Base-by-base conservation (phyloP, 1,140 invertebrate species). In the Psix sp. region DNA sequence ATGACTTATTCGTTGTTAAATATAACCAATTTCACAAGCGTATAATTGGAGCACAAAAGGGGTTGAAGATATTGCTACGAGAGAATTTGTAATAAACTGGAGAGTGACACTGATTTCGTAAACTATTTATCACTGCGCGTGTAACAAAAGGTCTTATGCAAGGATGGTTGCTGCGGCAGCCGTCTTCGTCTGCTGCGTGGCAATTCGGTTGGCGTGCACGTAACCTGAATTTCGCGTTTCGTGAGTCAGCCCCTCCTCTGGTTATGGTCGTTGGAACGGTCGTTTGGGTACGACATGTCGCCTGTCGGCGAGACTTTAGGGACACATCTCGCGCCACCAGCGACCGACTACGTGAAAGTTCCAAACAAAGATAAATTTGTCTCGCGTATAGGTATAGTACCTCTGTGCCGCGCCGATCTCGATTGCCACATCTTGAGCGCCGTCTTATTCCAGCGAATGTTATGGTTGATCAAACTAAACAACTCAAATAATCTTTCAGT, bases 291-390 rank as follows among this genome's bases (percentile, higher is more conserved):
- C 76, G 60, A 72, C 66, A 60, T 70, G 80, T 79, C 76, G 76
- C 60, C 66, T 77, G 78, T 77, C 63, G 68, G 49, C 52, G 36
- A 46, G 59, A 76, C 63, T 78, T 73, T 68, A 59, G 60, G 73
- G 45, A 78, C 77, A 48, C 68, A 51, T 70, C 60, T 70, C 21
- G 56, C 39, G 38, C 52, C 51, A 68, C 57, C 65, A 73, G 63
- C 67, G 74, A 65, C 40, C 67, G 60, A 71, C 46, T 77, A 74
- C 78, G 82, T 82, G 80, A 83, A 84, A 84, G 82, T 84, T 77
- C 51, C 70, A 71, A 82, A 83, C 82, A 84, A 81, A 83, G 82
- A 84, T 84, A 82, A 84, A 84, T 84, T 82, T 83, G 77, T 83
- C 81, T 72, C 80, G 51, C 59, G 59, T 70, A 70, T 72, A 68